phyloP scores from a whole-genome alignment of 1,140 invertebrate species.

The Drosophila orosa region DNA sequence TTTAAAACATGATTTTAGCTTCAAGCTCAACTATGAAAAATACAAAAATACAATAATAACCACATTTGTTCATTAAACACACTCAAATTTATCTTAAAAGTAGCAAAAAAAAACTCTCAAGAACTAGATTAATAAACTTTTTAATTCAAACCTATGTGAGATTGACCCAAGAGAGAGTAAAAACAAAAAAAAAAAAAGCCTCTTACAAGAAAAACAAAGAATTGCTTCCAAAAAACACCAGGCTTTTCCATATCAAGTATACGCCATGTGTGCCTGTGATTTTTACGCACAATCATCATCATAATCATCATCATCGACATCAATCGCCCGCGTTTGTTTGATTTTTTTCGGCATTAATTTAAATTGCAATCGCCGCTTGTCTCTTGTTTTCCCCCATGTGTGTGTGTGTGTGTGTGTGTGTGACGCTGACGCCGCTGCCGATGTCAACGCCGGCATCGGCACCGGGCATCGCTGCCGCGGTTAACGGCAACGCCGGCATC shows the following conservation, averaged over 20 bases:
- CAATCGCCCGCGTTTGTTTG: conserved; percentile 58
- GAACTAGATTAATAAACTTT: not conserved
- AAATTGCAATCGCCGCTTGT: conserved; percentile 58
- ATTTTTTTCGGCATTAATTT: conserved; percentile 69
- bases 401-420: conserved; percentile 30
- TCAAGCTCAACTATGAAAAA: not conserved
- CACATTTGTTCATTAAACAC: not conserved
- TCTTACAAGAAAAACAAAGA: not conserved
- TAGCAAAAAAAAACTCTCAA: too few relatives aligned
- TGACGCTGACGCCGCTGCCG: conserved; percentile 34
- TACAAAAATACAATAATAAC: not conserved
- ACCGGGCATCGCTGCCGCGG: conserved; percentile 47
- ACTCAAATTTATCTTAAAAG: not conserved
- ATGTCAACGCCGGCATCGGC: conserved; percentile 29
- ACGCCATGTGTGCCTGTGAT: conserved; percentile 58
- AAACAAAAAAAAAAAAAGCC: not conserved
- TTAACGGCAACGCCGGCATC: conserved; percentile 9
- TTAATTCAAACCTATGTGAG: not conserved
- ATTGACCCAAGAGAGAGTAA: not conserved
- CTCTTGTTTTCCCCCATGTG: conserved; percentile 19
- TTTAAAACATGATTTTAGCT: not conserved
- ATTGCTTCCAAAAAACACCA: not conserved
- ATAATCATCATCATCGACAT: conserved; percentile 55
- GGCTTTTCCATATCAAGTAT: conserved; percentile 56
- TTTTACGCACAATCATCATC: conserved; percentile 56